phyloP scores from a whole-genome alignment of 2,888 invertebrate genomes.

The Hirudinaria manillensis region DNA sequence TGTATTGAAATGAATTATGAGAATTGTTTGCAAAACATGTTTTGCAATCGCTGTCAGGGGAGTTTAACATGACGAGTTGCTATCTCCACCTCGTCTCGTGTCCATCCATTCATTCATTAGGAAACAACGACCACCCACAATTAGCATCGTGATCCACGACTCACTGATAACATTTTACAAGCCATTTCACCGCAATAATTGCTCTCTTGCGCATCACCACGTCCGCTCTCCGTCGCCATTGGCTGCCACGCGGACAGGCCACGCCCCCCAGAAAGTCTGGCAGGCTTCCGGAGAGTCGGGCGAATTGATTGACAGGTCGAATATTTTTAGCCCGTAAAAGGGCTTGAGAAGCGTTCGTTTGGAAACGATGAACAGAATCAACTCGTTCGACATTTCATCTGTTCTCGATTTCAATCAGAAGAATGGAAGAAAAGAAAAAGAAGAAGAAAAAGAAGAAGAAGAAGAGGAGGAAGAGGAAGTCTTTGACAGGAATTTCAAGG shows the following conservation, averaged over 20 bases:
- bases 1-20: not conserved
- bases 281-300: too few species aligned
- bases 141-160: conserved; percentile 14
- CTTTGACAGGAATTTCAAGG: conserved; percentile 1
- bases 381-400: conserved; percentile 27
- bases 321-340: not conserved
- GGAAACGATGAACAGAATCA: not conserved
- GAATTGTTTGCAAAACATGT: not conserved
- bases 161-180: conserved; percentile 16
- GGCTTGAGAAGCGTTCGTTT: not conserved
- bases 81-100: not conserved
- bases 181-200: conserved; percentile 14
- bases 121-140: not conserved
- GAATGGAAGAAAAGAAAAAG: conserved; percentile 1
- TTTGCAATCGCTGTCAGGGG: not conserved
- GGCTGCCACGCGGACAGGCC: not conserved
- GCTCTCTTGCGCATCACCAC: not conserved
- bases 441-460: not conserved
- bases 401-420: conserved; percentile 26
- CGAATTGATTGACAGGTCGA: too few species aligned
- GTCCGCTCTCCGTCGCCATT: not conserved
- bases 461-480: not conserved
- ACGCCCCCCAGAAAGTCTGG: too few species aligned
- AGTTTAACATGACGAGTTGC: not conserved
- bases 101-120: conserved; percentile 1